Conservation (phyloP, 2,888 invertebrate species). For the Branchipolynoe longqiensis region DNA sequence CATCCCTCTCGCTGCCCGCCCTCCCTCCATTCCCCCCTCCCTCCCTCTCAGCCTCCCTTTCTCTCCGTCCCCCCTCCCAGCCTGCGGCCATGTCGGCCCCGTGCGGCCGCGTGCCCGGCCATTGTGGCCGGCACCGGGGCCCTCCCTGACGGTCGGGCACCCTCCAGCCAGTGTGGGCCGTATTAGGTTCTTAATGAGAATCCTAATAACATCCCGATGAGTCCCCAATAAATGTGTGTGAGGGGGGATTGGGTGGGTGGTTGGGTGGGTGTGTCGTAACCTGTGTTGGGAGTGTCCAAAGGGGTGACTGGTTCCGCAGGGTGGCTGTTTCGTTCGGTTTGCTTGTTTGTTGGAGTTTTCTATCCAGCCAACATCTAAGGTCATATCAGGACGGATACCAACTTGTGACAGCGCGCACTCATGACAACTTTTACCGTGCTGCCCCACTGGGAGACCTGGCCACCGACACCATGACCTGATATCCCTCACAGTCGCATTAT, state of each 20-base stretch:
- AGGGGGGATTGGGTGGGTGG: too few relatives aligned
- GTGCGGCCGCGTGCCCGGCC: neutral
- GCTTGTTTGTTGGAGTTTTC: too few relatives aligned
- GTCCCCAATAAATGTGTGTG: neutral
- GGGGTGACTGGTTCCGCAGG: neutral
- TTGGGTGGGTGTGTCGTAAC: too few relatives aligned
- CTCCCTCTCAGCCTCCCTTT: neutral
- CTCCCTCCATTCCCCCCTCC: neutral
- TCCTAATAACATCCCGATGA: conserved; percentile 18
- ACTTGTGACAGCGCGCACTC: too few relatives aligned
- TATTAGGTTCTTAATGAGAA: neutral
- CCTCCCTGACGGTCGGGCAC: too few relatives aligned
- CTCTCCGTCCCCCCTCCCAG: neutral
- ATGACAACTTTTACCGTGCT: too few relatives aligned
- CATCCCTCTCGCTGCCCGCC: too few relatives aligned
- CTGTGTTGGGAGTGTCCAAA: conserved; percentile 8
- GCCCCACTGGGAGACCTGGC: too few relatives aligned
- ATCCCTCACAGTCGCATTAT: too few relatives aligned
- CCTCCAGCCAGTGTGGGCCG: neutral
- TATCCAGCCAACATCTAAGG: too few relatives aligned
- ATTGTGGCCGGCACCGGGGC: neutral
- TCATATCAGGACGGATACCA: too few relatives aligned
- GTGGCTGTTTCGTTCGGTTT: neutral
- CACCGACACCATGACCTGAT: too few relatives aligned
- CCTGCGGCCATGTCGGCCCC: neutral